Evolutionary conservation across 2,797 vertebrate genomes (phyloP), one percentile per base, ranked within the genome.

Genomic region (Phalloptychus januarius): DNA sequence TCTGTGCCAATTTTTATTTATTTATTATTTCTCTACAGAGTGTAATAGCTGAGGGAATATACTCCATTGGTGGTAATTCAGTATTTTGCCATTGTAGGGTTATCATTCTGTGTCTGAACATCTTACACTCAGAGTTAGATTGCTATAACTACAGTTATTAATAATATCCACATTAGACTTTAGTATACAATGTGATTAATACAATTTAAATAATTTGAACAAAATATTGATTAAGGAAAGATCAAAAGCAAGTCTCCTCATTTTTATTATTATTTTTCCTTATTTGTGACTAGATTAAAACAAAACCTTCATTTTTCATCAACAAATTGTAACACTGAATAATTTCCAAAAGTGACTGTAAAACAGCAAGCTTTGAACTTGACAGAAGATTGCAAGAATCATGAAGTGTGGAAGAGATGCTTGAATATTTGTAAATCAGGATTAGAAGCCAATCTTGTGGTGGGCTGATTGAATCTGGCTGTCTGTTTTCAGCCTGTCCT

Each of bases 351-450:
- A 31, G 5, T 13, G 69, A 82, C 76, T 61, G 48, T 7, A 80
- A 72, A 56, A 46, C 16, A 45, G 50, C 10, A 1, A 44, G 75
- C 71, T 85, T 76, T 72, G 75, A 88, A 87, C 86, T 79, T 83
- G 77, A 90, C 79, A 85, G 84, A 86, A 77, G 87, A 90, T 86
- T 91, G 89, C 45, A 78, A 56, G 74, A 90, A 88, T 89, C 76
- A 74, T 72, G 65, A 78, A 77, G 83, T 79, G 70, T 1, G 75
- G 75, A 76, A 83, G 87, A 33, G 18, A 84, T 84, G 79, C 80
- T 90, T 90, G 92, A 91, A 94, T 94, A 93, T 94, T 94, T 92
- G 93, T 91, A 93, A 90, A 94, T 93, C 87, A 71, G 93, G 93
- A 93, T 94, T 93, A 94, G 84, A 88, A 86, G 89, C 89, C 90